Evolutionary conservation across 2,113 vertebrate species (phyloP), one percentile per base, ranked within the genome.

Genomic region (Ictidomys tridecemlineatus): DNA sequence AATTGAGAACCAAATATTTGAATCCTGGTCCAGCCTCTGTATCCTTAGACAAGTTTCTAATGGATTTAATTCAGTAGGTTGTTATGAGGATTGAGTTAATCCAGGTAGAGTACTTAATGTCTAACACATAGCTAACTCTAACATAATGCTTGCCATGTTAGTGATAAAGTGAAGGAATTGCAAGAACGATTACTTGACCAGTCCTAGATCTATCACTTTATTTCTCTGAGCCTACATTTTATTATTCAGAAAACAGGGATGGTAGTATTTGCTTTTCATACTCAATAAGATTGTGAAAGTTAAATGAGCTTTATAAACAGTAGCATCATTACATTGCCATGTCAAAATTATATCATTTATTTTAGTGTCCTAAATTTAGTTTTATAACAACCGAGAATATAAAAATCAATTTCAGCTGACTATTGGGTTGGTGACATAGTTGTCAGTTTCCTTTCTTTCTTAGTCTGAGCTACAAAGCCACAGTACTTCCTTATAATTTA

Each of bases 271-370:
- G 45, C 70, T 92, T 42, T 88, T 51, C 73, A 39, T 37, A 12
- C 18, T 91, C 18, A 65, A 28, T 28, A 61, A 83, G 74, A 56
- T 84, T 83, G 39, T 86, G 34, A 91, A 63, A 91, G 72, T 83
- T 28, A 37, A 32, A n/a, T 84, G 77, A 88, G 16, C 56, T 42
- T 48, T 88, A 5, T 84, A 89, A 73, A 67, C 28, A 51, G 18
- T 18, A 85, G 17, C 67, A 92, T 79, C 85, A 16, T 42, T 77
- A 14, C 74, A 14, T 94, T 67, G 34, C 45, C 78, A 5, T 95
- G 87, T 96, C 67, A 24, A 73, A 83, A 97, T 78, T 87, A 11
- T 94, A 51, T 61, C 28, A n/a, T 72, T 93, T 86, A 79, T 84
- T 95, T 93, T 1, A 74, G 45, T 88, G 45, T 58, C 42, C 48